Conservation (phyloP, 2,888 invertebrate genomes). For the Anodontia alba region DNA sequence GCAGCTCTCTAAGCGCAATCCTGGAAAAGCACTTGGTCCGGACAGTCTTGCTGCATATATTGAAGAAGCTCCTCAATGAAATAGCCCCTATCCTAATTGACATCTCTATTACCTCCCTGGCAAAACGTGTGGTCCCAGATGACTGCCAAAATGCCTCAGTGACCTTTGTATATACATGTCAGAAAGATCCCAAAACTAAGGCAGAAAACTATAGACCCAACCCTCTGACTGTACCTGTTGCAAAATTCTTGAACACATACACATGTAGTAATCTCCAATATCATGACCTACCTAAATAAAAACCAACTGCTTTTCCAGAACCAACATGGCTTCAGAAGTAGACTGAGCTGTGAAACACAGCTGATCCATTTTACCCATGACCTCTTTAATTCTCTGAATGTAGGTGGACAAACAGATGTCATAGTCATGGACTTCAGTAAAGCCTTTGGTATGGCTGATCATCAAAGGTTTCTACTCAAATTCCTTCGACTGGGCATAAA, state of each 20-base stretch:
- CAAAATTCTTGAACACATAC: background rate
- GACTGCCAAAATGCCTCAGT: background rate
- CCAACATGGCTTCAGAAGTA: slow-evolving; percentile 1
- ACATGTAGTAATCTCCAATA: background rate
- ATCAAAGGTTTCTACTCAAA: slow-evolving; percentile 3
- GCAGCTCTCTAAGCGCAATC: background rate
- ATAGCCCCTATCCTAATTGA: background rate
- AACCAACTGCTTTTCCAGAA: background rate
- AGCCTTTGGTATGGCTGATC: background rate
- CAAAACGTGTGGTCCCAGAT: background rate
- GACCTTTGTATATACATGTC: background rate
- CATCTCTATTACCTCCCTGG: background rate
- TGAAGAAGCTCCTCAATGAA: background rate
- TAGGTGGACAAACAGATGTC: no score
- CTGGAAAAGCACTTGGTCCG: background rate
- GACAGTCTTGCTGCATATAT: background rate
- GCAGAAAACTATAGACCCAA: background rate
- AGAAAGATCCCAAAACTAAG: background rate
- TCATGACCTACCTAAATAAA: background rate
- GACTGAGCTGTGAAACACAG: background rate
- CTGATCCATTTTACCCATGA: slow-evolving; percentile 1
- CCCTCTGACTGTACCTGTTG: background rate
- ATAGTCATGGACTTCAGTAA: no score
- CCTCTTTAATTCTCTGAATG: no score
- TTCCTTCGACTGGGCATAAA: background rate